Base-by-base conservation (phyloP, 2,797 vertebrate genomes). In the Alca torda region DNA sequence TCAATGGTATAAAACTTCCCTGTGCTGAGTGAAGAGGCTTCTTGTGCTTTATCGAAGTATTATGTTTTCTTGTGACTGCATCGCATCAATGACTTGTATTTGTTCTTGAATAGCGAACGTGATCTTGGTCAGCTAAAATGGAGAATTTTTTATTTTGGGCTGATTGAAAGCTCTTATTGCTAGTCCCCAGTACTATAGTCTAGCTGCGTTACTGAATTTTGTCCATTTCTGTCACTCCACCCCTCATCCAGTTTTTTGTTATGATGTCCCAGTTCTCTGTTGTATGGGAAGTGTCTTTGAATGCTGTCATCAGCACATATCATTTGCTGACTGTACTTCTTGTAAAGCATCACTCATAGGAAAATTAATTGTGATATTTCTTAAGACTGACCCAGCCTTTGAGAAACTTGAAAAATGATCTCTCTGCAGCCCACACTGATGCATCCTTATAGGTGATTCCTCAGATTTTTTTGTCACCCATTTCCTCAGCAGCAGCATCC, bases 281-380 rank as follows among this genome's bases (percentile, higher is more conserved):
- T 50, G 33, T 50, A 43, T 50, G 21, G 18, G 53, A 20, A 46
- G 33, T 39, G 25, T 77, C 48, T 77, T 90, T 4, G 0, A 45
- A 23, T 0, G 3, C 53, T 46, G 28, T 72, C 5, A 1, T 77
- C 35, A 39, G 35, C 28, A 35, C 0, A 0, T 31, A 35, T 56
- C 3, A 1, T 60, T 70, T 77, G 33, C 28, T 61, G 59, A 35
- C 64, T 61, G 33, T 39, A 23, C 54, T 77, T 35, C 43, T 59
- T 63, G 13, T 73, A n/a, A 68, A 57, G 18, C 35, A 10, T 30
- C 60, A 33, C 48, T 35, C 16, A 21, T 28, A 90, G 39, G 33
- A 78, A 67, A 21, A 46, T 48, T 63, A 50, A 43, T 54, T 56
- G 19, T 10, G 11, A 16, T 41, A 30, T 60, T 65, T 64, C 59